A percentile compares a stretch with the other conserved stretches of the same genome.
phyloP scores from a whole-genome alignment of 1,140 invertebrate genomes.

The Drosophila nasuta region DNA sequence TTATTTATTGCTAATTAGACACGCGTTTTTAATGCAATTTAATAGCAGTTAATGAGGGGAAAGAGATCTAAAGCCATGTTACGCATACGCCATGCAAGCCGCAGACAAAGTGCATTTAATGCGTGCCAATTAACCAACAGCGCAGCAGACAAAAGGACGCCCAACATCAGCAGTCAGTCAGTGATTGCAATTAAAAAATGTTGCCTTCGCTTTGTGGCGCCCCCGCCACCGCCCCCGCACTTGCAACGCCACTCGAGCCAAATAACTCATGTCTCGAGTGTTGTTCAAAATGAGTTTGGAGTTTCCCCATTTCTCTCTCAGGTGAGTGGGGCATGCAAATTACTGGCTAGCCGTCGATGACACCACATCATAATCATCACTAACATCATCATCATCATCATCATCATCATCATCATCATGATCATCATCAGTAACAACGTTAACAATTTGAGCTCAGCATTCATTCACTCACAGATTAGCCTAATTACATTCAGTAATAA shows the following conservation, averaged over 20 bases:
- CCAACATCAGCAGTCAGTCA: conserved; percentile 4
- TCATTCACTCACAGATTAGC: conserved; percentile 22
- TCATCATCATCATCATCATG: conserved; percentile 32
- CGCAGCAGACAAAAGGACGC: conserved; percentile 33
- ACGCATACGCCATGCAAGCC: conserved; percentile 26
- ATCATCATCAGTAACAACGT: conserved; percentile 14
- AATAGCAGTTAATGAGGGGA: conserved; percentile 10
- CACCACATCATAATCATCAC: conserved; percentile 33
- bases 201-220: background rate
- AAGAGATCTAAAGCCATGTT: conserved; percentile 6
- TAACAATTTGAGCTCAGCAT: conserved; percentile 14
- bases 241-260: conserved; percentile 50
- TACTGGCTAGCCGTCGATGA: conserved; percentile 26
- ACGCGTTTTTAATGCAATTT: conserved; percentile 14
- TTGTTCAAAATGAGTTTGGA: conserved; percentile 63
- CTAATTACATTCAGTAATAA: conserved; percentile 42
- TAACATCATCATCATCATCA: conserved; percentile 30
- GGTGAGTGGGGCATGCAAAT: conserved; percentile 25
- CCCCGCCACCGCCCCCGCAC: background rate
- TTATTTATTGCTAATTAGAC: conserved; percentile 48
- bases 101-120: conserved; percentile 40
- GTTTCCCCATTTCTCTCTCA: conserved; percentile 28
- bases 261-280: conserved; percentile 68
- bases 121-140: conserved; percentile 37
- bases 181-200: conserved; percentile 14